phyloP scores from a whole-genome alignment of 64 coral and sea anemone species.

The Hydrozoanthus tunicans region DNA sequence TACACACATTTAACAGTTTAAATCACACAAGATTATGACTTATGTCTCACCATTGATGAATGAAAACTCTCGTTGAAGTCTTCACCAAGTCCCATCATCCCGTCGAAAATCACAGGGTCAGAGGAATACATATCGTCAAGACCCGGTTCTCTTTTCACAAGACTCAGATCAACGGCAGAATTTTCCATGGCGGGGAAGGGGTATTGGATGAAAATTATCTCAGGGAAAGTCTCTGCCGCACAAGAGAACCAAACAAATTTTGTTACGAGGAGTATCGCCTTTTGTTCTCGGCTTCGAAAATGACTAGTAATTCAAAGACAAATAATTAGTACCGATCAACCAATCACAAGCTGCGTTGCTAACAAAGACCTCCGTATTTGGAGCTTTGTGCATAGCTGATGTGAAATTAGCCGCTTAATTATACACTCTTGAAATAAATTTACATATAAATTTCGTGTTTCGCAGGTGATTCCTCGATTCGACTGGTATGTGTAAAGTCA shows the following conservation, averaged over 20 bases:
- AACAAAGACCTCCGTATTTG: conserved; percentile 65
- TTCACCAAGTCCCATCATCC: conserved; percentile 77
- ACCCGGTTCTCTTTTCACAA: conserved; percentile 91
- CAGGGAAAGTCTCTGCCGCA: background rate
- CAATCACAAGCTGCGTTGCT: conserved; percentile 62
- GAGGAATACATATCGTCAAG: conserved; percentile 74
- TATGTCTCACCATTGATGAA: conserved; percentile 74
- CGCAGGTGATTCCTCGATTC: conserved; percentile 90
- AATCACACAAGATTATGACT: conserved; percentile 33
- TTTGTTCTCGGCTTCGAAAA: conserved; percentile 63
- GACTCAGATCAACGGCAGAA: conserved; percentile 87
- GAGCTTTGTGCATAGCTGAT: conserved; percentile 61
- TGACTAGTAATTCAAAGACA: conserved; percentile 48
- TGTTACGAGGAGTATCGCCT: conserved; percentile 31
- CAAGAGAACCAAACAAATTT: conserved; percentile 36
- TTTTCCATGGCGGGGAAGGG: conserved; percentile 71
- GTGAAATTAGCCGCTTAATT: conserved; percentile 64
- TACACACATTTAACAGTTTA: conserved; percentile 13
- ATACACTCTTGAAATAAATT: conserved; percentile 42
- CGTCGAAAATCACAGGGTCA: conserved; percentile 81
- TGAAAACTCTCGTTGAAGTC: conserved; percentile 90
- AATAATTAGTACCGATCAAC: conserved; percentile 54
- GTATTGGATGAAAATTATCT: conserved; percentile 1
- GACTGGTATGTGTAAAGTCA: conserved; percentile 79
- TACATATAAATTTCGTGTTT: conserved; percentile 61